These are phyloP conservation scores for Colinus virginianus DNA, from an alignment of 2,113 vertebrate genomes.

Conservation along the genomic window DNA sequence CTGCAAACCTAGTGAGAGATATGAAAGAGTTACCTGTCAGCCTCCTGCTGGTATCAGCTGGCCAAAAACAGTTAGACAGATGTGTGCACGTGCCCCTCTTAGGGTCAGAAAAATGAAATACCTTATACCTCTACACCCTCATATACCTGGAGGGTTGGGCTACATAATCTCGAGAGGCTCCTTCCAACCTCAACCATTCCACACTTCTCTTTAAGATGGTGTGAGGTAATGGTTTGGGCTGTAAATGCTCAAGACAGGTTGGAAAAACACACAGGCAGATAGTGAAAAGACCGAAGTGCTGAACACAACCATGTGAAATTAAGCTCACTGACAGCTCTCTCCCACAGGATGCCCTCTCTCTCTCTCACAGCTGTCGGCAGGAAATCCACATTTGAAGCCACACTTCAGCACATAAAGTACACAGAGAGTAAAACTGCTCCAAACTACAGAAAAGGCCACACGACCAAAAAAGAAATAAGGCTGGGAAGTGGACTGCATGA, in stretches of 20 bases:
- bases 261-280: background rate
- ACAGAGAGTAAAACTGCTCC: background rate
- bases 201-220: background rate
- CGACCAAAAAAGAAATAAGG: background rate
- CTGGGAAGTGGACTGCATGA: background rate
- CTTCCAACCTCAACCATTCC: constrained; percentile 9
- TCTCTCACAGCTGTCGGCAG: fast-evolving
- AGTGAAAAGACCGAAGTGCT: background rate
- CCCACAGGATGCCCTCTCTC: background rate
- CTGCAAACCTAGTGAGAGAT: background rate
- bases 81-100: background rate
- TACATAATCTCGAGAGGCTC: background rate
- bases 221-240: background rate
- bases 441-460: background rate
- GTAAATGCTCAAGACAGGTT: background rate
- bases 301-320: background rate
- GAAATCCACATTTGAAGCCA: background rate
- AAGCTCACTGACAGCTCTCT: background rate
- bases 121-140: background rate
- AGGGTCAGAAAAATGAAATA: background rate
- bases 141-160: background rate
- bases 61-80: background rate
- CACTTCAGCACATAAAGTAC: background rate
- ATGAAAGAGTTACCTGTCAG: background rate
- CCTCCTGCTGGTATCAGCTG: background rate